Base-by-base conservation (phyloP, 2,113 vertebrate species). In the Bufo bufo region DNA sequence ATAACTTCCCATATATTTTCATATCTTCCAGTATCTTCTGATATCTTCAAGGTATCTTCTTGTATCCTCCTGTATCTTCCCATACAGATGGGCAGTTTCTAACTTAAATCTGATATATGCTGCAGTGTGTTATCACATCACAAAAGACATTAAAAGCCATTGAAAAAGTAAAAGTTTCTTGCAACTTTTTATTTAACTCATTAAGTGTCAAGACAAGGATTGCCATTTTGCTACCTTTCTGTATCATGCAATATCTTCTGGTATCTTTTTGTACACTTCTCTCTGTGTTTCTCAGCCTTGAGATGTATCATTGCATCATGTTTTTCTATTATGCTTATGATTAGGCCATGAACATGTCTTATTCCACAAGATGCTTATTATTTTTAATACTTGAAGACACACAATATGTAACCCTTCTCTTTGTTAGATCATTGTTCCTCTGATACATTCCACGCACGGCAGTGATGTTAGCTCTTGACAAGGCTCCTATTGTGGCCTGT, bases 401-500 rank as follows among this genome's bases (percentile, higher is more conserved):
- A 82, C 58, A 82, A 82, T 47, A 17, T 63, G 58, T 52, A 54
- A 23, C 50, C 75, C 72, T 81, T 61, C 78, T 81, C 54, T 82
- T 82, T 82, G 58, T 82, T 58, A 47, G 23, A 82, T 63, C 56
- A 82, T 61, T 82, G 79, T 45, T 17, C 43, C 5, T 3, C 16
- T 33, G 79, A 17, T 63, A 63, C 58, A 63, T 82, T 82, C 58
- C 79, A 33, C 56, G 43, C 79, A n/a, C 58, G 12, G 20, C 79
- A 6, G 16, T 59, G 58, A 82, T 82, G 58, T 82, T 47, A 8
- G 56, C 79, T 45, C 79, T 82, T 61, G 33, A 82, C 58, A 82
- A 82, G 54, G 43, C 79, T 61, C 56, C 79, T 47, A 82, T 82
- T 82, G 56, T 82, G n/a, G 56, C 14, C 56, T 47, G 54, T 82